Evolutionary conservation across 2,888 invertebrate genomes (phyloP).

Genomic region (Opisthograptis luteolata): DNA sequence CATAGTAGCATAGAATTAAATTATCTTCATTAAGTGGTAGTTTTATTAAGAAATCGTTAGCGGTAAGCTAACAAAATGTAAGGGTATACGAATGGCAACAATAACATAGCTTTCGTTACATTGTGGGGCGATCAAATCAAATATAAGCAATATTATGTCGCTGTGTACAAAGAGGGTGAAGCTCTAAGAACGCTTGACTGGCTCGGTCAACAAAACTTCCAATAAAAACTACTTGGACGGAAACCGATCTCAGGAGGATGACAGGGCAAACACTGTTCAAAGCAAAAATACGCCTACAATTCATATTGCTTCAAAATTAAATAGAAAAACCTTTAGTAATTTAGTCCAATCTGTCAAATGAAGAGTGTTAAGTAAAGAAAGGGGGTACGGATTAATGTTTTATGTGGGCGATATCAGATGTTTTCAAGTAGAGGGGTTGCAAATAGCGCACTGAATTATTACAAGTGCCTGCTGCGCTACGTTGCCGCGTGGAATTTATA

Average conservation of each 20-base stretch:
- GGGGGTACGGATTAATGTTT: conserved; percentile 71
- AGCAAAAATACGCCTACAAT: conserved; percentile 59
- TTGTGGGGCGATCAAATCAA: conserved; percentile 68
- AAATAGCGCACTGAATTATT: conserved; percentile 42
- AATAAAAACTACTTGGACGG: conserved; percentile 80
- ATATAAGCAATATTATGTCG: conserved; percentile 74
- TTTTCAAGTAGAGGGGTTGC: conserved; percentile 54
- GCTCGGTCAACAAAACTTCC: conserved; percentile 70
- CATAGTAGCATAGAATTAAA: background rate
- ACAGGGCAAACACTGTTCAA: conserved; percentile 62
- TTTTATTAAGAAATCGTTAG: conserved; percentile 10
- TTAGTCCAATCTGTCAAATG: conserved; percentile 83
- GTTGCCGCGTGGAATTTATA: background rate
- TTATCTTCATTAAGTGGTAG: background rate
- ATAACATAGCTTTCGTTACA: conserved; percentile 50
- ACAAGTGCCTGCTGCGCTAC: conserved; percentile 7
- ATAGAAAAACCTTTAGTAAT: conserved; percentile 79
- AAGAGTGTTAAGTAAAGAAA: conserved; percentile 82
- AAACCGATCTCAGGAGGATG: conserved; percentile 60
- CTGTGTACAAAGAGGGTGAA: conserved; percentile 65
- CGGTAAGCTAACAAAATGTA: conserved; percentile 39
- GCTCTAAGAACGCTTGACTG: conserved; percentile 57
- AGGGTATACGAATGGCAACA: conserved; percentile 42
- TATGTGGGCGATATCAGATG: conserved; percentile 69
- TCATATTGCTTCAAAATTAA: conserved; percentile 78